These are phyloP conservation scores for Buathra laborator DNA, from an alignment of 2,888 invertebrate species.

Conservation along the genomic window DNA sequence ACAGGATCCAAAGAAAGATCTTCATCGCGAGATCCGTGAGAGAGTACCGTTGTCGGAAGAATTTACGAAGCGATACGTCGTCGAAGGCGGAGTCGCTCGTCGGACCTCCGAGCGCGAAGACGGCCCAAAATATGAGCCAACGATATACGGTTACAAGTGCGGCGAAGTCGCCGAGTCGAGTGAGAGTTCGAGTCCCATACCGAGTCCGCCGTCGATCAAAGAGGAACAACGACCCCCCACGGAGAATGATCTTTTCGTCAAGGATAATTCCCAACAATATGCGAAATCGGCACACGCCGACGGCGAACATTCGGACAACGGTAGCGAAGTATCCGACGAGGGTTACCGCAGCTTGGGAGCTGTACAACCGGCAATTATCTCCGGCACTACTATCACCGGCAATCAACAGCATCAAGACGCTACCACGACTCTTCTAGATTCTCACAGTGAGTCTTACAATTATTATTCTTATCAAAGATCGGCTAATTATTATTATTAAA, in stretches of 20 bases:
- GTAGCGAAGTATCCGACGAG: conserved; percentile 94
- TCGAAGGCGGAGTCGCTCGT: conserved; percentile 82
- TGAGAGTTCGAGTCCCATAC: conserved; percentile 80
- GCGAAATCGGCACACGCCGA: conserved; percentile 80
- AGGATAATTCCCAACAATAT: conserved; percentile 76
- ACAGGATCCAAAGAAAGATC: conserved; percentile 80
- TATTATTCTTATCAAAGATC: conserved; percentile 32
- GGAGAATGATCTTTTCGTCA: conserved; percentile 74
- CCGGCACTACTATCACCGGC: conserved; percentile 78
- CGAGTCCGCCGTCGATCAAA: conserved; percentile 73
- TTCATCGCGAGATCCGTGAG: conserved; percentile 74
- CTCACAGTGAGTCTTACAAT: conserved; percentile 79
- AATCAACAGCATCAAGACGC: conserved; percentile 75
- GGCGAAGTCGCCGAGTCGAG: conserved; percentile 77
- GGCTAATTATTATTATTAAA: neutral
- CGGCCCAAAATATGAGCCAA: conserved; percentile 82
- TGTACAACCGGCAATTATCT: conserved; percentile 86
- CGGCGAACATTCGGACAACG: conserved; percentile 88
- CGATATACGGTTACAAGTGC: conserved; percentile 82
- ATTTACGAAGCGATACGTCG: conserved; percentile 81
- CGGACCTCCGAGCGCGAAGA: conserved; percentile 79
- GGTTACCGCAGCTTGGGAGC: conserved; percentile 93
- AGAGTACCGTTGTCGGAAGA: conserved; percentile 80
- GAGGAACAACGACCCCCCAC: conserved; percentile 69
- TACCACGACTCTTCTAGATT: conserved; percentile 80